Evolutionary conservation across 1,140 invertebrate species (phyloP), one percentile per base, ranked within the genome.

Genomic region (Philopotamus ludificatus): DNA sequence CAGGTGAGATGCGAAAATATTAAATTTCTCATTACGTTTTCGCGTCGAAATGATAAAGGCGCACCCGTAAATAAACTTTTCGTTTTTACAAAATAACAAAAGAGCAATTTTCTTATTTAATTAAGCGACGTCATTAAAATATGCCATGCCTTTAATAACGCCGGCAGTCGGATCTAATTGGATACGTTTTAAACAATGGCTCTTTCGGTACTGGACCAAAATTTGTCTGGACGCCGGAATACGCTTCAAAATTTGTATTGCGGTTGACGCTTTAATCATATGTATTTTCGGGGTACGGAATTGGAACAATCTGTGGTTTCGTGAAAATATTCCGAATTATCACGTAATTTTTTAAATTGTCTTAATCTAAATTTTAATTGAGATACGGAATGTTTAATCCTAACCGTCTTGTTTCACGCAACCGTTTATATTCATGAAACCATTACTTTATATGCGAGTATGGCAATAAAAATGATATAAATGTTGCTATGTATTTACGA

Each of bases 71-170:
- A 60, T 49, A 49, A 47, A 60, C 44, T 49, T 59, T 60, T 47
- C 55, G 55, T 47, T 42, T 59, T 59, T 59, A 45, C 54, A 45
- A 47, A 15, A 26, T 15, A 26, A 53, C 21, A 53, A 25, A 53
- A 39, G 23, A 28, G 26, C 51, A 12, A 34, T 55, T 55, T 55
- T 55, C 51, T 16, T 55, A 39, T 55, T 55, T 55, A 55, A 55
- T 55, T 55, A 55, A 55, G 51, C 51, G 26, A 55, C 51, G 51
- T 55, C 51, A 55, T 55, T 55, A 55, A 55, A 55, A 55, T 55
- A 55, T 55, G 51, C 51, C 51, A 25, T 55, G 51, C 51, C 51
- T 55, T 55, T 55, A 55, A 55, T 55, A 53, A 26, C 28, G 39
- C 25, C 12, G 26, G 26, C 10, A 55, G 2, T 23, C 3, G 12